These are phyloP conservation scores for Piprites chloris DNA, from an alignment of 2,113 vertebrate species.

Conservation along the genomic window DNA sequence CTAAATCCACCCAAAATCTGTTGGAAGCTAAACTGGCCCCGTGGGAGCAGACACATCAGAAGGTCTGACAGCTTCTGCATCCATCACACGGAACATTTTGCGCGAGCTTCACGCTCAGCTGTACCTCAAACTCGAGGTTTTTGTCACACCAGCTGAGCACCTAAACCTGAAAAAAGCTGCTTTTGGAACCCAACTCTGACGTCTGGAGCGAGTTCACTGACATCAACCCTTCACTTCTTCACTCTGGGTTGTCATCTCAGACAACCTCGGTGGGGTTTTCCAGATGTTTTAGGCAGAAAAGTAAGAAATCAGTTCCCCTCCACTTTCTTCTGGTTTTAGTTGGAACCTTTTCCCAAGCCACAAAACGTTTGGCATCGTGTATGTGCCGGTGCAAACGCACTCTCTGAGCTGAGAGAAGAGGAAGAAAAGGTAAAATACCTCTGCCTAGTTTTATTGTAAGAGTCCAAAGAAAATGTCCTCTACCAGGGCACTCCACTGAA, in stretches of 20 bases:
- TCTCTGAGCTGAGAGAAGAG: neutral
- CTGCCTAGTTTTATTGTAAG: neutral
- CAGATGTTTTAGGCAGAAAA: too few species aligned
- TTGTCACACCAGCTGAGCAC: too few species aligned
- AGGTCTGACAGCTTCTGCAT: neutral
- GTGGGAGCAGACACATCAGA: too few species aligned
- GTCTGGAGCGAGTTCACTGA: too few species aligned
- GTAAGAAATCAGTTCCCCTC: too few species aligned
- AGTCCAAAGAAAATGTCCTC: neutral
- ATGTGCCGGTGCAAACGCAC: neutral
- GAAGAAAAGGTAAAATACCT: neutral
- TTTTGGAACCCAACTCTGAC: too few species aligned
- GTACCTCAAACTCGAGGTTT: neutral
- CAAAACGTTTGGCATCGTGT: accelerated
- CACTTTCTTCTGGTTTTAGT: neutral
- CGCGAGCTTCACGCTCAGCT: neutral
- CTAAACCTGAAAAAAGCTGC: too few species aligned
- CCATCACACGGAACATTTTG: neutral
- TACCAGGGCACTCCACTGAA: neutral
- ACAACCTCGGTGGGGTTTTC: too few species aligned
- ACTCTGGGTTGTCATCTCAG: too few species aligned
- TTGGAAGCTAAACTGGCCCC: neutral
- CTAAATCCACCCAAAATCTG: neutral
- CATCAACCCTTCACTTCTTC: too few species aligned
- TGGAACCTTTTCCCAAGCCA: neutral